Percentiles rank a stretch among this genome's conserved stretches.
Evolutionary conservation across 2,113 vertebrate species (phyloP).

Genomic region (Cavia aperea): DNA sequence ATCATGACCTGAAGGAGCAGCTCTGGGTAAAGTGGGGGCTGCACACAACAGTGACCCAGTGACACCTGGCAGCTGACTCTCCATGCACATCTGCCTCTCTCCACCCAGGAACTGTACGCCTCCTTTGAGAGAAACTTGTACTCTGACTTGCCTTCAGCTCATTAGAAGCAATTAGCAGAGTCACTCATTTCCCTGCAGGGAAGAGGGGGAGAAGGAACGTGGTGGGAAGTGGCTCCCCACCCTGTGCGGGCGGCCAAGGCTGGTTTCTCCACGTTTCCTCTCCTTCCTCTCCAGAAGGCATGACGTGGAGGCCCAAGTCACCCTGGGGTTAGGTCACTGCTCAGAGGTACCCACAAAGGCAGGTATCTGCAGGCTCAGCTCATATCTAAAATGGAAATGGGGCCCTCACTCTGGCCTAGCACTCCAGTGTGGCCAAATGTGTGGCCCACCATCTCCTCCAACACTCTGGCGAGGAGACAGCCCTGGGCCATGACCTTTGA

Average conservation of each 20-base stretch:
- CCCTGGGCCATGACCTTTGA: conserved; percentile 28
- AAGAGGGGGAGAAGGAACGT: background rate
- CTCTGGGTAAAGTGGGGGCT: background rate
- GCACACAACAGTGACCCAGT: background rate
- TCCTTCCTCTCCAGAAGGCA: background rate
- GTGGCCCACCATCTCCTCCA: background rate
- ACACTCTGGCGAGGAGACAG: background rate
- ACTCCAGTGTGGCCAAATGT: rapidly evolving
- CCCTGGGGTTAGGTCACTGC: background rate
- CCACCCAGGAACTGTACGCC: background rate
- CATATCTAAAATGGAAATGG: background rate
- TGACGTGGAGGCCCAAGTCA: background rate
- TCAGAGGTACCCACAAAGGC: background rate
- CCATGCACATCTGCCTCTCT: background rate
- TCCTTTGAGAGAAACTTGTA: background rate
- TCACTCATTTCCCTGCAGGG: conserved; percentile 44
- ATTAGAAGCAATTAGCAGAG: conserved; percentile 35
- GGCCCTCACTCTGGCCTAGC: background rate
- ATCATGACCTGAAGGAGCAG: background rate
- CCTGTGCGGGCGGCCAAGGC: conserved; percentile 32
- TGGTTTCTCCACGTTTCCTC: conserved; percentile 37
- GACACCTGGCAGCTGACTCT: background rate
- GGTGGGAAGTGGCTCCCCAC: conserved; percentile 13
- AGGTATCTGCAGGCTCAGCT: background rate
- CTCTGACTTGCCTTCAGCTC: background rate